Percentiles rank a stretch among this genome's conserved stretches.
These are phyloP conservation scores for Amiota mariae DNA, from an alignment of 2,888 invertebrate genomes.

Conservation along the genomic window DNA sequence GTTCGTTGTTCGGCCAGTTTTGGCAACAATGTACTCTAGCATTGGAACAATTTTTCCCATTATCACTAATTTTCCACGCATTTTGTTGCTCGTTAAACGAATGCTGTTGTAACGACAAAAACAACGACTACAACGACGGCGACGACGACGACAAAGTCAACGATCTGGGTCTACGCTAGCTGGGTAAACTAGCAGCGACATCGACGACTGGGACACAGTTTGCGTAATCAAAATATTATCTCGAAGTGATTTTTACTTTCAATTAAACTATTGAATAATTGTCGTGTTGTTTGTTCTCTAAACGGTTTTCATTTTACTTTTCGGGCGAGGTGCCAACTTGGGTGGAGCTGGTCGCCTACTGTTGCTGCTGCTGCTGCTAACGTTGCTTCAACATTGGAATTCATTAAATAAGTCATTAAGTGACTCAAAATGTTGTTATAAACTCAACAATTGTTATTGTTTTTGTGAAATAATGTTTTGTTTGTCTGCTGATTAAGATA, in stretches of 20 bases:
- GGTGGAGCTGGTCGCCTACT: constrained; percentile 15
- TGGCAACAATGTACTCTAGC: constrained; percentile 45
- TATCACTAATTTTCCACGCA: constrained; percentile 64
- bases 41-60: constrained; percentile 66
- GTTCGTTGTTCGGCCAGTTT: constrained; percentile 17
- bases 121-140: neutral
- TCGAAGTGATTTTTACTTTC: constrained; percentile 61
- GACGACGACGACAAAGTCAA: constrained; percentile 32
- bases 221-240: constrained; percentile 64
- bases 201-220: constrained; percentile 35
- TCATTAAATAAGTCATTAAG: constrained; percentile 25
- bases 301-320: constrained; percentile 16
- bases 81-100: constrained; percentile 57
- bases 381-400: neutral
- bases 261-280: constrained; percentile 67
- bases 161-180: constrained; percentile 11
- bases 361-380: constrained; percentile 3
- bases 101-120: no score
- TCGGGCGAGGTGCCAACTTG: constrained; percentile 20
- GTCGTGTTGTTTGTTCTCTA: constrained; percentile 38
- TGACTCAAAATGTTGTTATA: neutral
- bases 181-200: no score
- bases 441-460: constrained; percentile 1
- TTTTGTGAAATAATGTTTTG: constrained; percentile 3
- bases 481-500: constrained; percentile 17